Evolutionary conservation across 64 coral and sea anemone genomes (phyloP).

Genomic region (Dendrophyllia cribrosa): DNA sequence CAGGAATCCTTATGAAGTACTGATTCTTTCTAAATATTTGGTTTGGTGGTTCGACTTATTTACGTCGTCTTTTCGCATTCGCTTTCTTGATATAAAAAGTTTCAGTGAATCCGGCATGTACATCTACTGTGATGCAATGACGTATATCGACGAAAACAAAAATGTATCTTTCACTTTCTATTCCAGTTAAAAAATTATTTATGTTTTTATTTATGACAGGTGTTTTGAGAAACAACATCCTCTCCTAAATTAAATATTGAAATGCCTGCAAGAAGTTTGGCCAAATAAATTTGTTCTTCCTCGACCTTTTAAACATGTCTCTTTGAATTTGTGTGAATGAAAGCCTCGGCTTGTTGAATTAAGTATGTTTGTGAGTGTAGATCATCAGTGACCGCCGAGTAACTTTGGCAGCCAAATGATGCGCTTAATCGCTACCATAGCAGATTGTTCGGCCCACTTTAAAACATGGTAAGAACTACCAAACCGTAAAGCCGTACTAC

Average conservation of each 20-base stretch:
- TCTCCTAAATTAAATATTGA: slow-evolving; percentile 48
- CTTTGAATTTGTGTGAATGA: neutral
- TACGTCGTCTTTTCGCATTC: no score
- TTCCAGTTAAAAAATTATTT: slow-evolving; percentile 1
- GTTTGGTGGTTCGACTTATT: no score
- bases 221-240: slow-evolving; percentile 6
- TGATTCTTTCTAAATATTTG: no score
- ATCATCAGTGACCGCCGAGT: neutral
- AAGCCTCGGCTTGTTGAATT: neutral
- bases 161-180: neutral
- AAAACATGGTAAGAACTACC: neutral
- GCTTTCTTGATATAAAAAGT: no score
- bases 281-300: neutral
- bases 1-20: no score
- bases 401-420: no score
- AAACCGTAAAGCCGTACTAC: no score
- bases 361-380: neutral
- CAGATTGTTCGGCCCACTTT: no score
- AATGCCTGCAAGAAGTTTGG: neutral
- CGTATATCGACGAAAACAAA: no score
- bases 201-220: slow-evolving; percentile 2
- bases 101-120: no score
- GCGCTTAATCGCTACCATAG: no score
- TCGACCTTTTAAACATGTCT: neutral
- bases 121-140: no score